These are phyloP conservation scores for Cebus imitator DNA, from an alignment of 2,113 vertebrate genomes.

Conservation along the genomic window DNA sequence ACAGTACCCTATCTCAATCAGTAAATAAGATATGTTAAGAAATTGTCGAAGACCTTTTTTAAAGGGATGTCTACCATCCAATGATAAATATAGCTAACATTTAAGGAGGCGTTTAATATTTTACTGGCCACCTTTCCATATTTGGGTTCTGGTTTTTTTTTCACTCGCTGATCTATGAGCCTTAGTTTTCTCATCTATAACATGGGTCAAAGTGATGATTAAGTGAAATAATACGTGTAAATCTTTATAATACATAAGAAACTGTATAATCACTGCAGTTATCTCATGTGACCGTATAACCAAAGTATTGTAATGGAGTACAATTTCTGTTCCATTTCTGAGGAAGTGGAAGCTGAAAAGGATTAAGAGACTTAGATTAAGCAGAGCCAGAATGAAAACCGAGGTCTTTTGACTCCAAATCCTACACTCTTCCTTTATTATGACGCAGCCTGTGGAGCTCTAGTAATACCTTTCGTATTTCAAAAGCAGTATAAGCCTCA, in stretches of 20 bases:
- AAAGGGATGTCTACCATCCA: not conserved
- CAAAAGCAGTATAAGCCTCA: not conserved
- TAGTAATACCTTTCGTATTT: not conserved
- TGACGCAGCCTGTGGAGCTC: not conserved
- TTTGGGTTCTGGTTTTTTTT: not conserved
- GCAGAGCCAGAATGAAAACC: not conserved
- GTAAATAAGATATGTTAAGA: not conserved
- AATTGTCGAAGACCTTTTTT: slow-evolving; percentile 16
- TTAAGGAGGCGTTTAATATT: not conserved
- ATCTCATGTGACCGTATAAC: not conserved
- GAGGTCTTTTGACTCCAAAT: not conserved
- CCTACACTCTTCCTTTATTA: not conserved
- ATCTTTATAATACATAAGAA: not conserved
- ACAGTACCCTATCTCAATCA: not conserved
- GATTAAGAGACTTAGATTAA: not conserved
- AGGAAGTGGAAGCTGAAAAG: not conserved
- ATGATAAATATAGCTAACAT: not conserved
- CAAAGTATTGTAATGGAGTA: not conserved
- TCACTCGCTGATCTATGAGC: not conserved
- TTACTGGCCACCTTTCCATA: not conserved
- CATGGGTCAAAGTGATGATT: slow-evolving; percentile 18
- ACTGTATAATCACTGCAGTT: not conserved
- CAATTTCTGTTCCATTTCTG: not conserved
- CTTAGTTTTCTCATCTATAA: slow-evolving; percentile 30
- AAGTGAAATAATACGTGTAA: not conserved